phyloP scores from a whole-genome alignment of 2,888 invertebrate genomes.

The Tipula unca region DNA sequence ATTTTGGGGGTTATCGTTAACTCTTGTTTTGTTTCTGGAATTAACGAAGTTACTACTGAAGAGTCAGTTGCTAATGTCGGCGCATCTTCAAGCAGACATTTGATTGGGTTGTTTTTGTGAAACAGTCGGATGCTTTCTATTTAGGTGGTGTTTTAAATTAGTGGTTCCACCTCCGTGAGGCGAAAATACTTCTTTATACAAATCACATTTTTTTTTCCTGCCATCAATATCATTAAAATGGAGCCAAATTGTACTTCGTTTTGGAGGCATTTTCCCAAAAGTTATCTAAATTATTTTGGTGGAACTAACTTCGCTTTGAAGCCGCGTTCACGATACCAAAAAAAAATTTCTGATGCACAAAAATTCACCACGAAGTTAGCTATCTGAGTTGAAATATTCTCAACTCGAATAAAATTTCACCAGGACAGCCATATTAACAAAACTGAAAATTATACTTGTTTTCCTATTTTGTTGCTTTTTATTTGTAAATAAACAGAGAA shows the following conservation, averaged over 20 bases:
- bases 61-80: conserved; percentile 14
- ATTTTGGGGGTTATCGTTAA: conserved; percentile 14
- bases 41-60: conserved; percentile 17
- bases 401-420: too few relatives aligned
- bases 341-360: too few relatives aligned
- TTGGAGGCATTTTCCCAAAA: conserved; percentile 8
- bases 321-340: too few relatives aligned
- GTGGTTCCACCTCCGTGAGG: conserved; percentile 14
- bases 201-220: not conserved
- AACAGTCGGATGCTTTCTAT: conserved; percentile 17
- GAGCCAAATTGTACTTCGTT: conserved; percentile 15
- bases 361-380: too few relatives aligned
- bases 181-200: conserved; percentile 15
- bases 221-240: conserved; percentile 16
- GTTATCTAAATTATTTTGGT: not conserved
- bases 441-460: too few relatives aligned
- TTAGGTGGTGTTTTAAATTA: conserved; percentile 14
- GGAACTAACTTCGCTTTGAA: not conserved
- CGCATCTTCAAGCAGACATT: conserved; percentile 14
- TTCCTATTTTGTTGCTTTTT: too few relatives aligned
- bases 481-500: too few relatives aligned
- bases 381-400: too few relatives aligned
- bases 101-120: not conserved
- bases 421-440: too few relatives aligned
- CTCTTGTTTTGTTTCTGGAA: not conserved